Conservation (phyloP, 2,113 vertebrate species). For the Zonotrichia leucophrys region DNA sequence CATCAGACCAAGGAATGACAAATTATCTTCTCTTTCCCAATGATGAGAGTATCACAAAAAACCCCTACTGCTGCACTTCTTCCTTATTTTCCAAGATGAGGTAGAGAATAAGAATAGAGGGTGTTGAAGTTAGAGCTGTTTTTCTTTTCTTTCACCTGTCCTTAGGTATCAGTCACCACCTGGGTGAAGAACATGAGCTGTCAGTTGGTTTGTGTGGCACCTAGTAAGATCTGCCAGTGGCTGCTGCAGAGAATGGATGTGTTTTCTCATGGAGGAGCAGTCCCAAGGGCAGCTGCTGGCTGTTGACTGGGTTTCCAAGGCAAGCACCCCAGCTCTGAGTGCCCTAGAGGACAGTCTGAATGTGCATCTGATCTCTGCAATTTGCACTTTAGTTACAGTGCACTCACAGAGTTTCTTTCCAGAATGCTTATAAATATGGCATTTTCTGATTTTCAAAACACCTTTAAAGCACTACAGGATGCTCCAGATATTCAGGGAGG, state of each 20-base stretch:
- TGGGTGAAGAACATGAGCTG: background rate
- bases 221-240: background rate
- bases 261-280: background rate
- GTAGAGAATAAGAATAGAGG: background rate
- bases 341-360: background rate
- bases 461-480: background rate
- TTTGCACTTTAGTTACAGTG: background rate
- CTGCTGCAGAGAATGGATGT: background rate
- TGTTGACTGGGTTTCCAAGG: background rate
- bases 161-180: slow-evolving; percentile 44
- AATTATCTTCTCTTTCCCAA: slow-evolving; percentile 62
- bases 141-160: slow-evolving; percentile 45
- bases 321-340: background rate
- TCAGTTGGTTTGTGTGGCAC: background rate
- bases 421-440: background rate
- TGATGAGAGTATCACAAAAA: slow-evolving; percentile 50
- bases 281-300: background rate
- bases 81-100: slow-evolving; percentile 40
- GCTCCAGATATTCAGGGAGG: background rate
- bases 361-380: background rate
- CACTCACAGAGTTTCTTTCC: background rate
- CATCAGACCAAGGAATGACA: slow-evolving; percentile 56
- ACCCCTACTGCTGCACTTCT: background rate
- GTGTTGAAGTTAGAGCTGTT: slow-evolving; percentile 27
- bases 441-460: background rate